A percentile compares a stretch with the other conserved stretches of the same genome.
These are phyloP conservation scores for Poicephalus meyeri DNA, from an alignment of 2,113 vertebrate genomes.

Conservation along the genomic window DNA sequence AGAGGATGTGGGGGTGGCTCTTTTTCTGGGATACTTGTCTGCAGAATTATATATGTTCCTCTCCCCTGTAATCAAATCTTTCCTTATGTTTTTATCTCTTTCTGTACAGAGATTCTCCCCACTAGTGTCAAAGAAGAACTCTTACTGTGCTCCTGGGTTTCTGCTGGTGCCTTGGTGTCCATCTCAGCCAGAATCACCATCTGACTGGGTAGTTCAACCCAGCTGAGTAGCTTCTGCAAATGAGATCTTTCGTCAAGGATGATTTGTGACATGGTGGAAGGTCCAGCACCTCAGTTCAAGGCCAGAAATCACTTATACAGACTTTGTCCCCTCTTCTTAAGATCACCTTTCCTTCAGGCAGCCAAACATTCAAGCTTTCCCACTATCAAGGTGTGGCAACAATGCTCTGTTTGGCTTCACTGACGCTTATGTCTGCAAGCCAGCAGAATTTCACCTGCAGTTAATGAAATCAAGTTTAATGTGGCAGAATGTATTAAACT, in stretches of 20 bases:
- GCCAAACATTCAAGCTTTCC: not conserved
- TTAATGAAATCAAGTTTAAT: not conserved
- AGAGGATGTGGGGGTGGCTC: not conserved
- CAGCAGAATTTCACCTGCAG: not conserved
- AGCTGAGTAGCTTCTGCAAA: not conserved
- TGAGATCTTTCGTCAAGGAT: not conserved
- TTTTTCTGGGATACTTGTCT: not conserved
- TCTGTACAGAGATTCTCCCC: not conserved
- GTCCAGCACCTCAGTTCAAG: not conserved
- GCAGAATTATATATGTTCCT: rapidly evolving
- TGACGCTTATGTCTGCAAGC: not conserved
- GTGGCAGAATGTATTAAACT: not conserved
- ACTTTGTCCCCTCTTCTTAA: not conserved
- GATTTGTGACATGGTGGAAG: not conserved
- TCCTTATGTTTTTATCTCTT: not conserved
- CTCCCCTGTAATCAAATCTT: not conserved
- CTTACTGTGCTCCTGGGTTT: not conserved
- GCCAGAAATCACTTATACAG: not conserved
- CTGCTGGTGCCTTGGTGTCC: not conserved
- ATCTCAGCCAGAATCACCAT: not conserved
- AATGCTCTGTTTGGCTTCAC: not conserved
- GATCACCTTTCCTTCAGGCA: not conserved
- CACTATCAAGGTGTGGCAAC: not conserved
- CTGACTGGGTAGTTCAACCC: not conserved
- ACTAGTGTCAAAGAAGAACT: rapidly evolving